A percentile compares a stretch with the other conserved stretches of the same genome.
These are phyloP conservation scores for Diadegma fenestrale DNA, from an alignment of 2,888 invertebrate genomes.

Conservation along the genomic window DNA sequence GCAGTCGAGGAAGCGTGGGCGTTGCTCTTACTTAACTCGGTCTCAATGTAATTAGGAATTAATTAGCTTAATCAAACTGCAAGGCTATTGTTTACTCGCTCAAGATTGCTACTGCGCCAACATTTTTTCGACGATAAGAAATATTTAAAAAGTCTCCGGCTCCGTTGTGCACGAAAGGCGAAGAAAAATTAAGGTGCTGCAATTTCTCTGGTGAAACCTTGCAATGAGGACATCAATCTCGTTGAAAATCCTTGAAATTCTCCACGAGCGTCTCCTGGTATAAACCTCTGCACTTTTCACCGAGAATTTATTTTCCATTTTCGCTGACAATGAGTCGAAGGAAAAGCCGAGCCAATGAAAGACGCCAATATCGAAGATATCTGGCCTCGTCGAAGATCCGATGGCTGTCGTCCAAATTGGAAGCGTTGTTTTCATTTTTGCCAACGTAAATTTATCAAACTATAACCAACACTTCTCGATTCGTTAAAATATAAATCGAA, in stretches of 20 bases:
- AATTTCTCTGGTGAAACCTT: neutral
- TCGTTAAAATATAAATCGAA: neutral
- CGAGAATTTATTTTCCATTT: conserved; percentile 8
- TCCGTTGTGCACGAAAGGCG: neutral
- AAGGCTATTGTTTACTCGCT: neutral
- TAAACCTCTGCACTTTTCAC: neutral
- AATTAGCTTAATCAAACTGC: neutral
- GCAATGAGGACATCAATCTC: neutral
- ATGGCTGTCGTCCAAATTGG: conserved; percentile 38
- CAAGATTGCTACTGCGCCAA: neutral
- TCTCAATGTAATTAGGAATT: neutral
- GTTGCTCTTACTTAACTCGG: neutral
- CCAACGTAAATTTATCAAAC: conserved; percentile 23
- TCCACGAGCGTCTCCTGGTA: neutral
- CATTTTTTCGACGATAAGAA: neutral
- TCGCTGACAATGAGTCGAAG: neutral
- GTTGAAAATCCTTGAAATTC: conserved; percentile 1
- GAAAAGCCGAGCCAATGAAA: conserved; percentile 5
- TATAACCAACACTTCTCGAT: conserved; percentile 13
- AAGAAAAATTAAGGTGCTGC: neutral
- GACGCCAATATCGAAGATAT: neutral
- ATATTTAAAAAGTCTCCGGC: neutral
- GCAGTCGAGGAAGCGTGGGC: neutral
- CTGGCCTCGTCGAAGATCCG: conserved; percentile 14
- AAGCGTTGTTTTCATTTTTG: conserved; percentile 10